Percentiles rank a stretch among this genome's conserved stretches.
These are phyloP conservation scores for Sinotaia quadrata DNA, from an alignment of 2,888 invertebrate species.

Conservation along the genomic window DNA sequence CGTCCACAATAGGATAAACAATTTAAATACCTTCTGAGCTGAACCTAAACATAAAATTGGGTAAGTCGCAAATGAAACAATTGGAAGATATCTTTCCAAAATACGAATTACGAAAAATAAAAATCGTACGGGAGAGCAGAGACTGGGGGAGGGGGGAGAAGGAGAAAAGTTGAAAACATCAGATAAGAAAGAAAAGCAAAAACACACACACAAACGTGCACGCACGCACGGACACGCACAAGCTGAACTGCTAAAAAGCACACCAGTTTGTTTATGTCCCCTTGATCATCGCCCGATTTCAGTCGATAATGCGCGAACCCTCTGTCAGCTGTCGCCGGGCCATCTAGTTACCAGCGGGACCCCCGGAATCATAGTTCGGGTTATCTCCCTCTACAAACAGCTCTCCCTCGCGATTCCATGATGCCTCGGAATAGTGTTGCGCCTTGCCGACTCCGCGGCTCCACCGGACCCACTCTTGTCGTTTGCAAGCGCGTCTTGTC, in stretches of 20 bases:
- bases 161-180: too few species aligned
- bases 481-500: conserved; percentile 10
- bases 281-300: neutral
- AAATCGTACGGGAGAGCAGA: too few species aligned
- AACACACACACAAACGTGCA: neutral
- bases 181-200: neutral
- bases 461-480: neutral
- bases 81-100: too few species aligned
- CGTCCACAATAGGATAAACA: too few species aligned
- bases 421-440: conserved; percentile 1
- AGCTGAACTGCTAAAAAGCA: neutral
- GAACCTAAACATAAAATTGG: too few species aligned
- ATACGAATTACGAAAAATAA: too few species aligned
- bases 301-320: neutral
- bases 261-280: neutral
- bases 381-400: conserved; percentile 15
- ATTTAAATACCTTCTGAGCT: too few species aligned
- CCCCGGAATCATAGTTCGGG: conserved; percentile 7
- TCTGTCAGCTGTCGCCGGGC: neutral
- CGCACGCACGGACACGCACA: neutral
- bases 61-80: too few species aligned
- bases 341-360: conserved; percentile 1
- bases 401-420: neutral
- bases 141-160: too few species aligned
- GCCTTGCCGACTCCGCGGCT: conserved; percentile 4